Evolutionary conservation across 2,888 invertebrate species (phyloP), one percentile per base, ranked within the genome.

Genomic region (Boloria euphrosyne): DNA sequence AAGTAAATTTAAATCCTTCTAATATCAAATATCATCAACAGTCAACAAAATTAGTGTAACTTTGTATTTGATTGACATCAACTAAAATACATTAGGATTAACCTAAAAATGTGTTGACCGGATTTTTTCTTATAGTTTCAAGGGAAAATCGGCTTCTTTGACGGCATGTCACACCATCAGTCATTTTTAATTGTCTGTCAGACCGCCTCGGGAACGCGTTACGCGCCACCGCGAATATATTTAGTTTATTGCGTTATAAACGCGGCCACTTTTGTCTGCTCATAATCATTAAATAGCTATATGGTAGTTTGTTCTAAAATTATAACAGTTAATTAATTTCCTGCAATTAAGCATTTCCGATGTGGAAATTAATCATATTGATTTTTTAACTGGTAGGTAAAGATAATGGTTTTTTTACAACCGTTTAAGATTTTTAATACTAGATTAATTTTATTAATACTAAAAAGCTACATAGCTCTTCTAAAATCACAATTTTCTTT

Each of bases 181-280:
- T 90, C 90, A 90, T 90, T 90, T 90, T 90, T 90, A 90, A 90
- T 90, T 90, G 90, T 84, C 81, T 89, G 90, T 90, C 90, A 89
- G 86, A 86, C 80, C 81, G 79, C 74, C 70, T 50, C 69, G 73
- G 71, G 77, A 73, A 74, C 75, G 77, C 79, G 83, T 80, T 77
- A 82, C 84, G 89, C 86, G 81, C 80, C 81, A 79, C 82, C 81
- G 86, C 84, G 78, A 81, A 81, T 88, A 89, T 89, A 87, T 89
- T 90, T 88, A 89, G 90, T 90, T 90, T 90, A 90, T 89, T 82
- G 89, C 84, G 83, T 80, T 86, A 85, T 90, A 89, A 90, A 89
- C 83, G 89, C 13, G 51, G 44, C 57, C 51, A 51, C 55, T 61
- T 62, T 57, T 51, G 55, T 55, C 52, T 14, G 44, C 47, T 71